Evolutionary conservation across 2,797 vertebrate genomes (phyloP).

Genomic region (Paedocypris micromegethes): DNA sequence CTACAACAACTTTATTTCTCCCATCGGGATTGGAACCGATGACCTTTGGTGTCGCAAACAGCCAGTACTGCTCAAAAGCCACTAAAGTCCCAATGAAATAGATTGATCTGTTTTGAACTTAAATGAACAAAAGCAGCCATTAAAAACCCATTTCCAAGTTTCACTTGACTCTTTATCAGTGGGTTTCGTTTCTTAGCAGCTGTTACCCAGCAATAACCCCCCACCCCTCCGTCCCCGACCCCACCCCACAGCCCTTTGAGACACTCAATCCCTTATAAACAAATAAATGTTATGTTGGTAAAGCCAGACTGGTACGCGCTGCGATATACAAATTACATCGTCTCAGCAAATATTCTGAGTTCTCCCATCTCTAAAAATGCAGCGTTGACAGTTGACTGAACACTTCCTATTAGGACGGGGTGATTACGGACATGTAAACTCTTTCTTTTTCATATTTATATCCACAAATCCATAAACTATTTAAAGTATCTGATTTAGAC

Average conservation of each 20-base stretch:
- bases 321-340: slow-evolving; percentile 15
- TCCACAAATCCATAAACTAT: too few relatives aligned
- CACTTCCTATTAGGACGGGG: not conserved
- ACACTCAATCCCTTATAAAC: slow-evolving; percentile 28
- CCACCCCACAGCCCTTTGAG: slow-evolving; percentile 17
- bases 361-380: slow-evolving; percentile 11
- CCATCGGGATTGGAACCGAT: too few relatives aligned
- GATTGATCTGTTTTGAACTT: too few relatives aligned
- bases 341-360: not conserved
- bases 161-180: slow-evolving; percentile 33
- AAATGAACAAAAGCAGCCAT: slow-evolving; percentile 3
- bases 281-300: slow-evolving; percentile 27
- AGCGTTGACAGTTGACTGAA: slow-evolving; percentile 20
- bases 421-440: too few relatives aligned
- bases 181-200: slow-evolving; percentile 36
- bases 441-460: not conserved
- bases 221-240: not conserved
- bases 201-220: slow-evolving; percentile 23
- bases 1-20: too few relatives aligned
- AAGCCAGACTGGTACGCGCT: slow-evolving; percentile 13
- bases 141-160: slow-evolving; percentile 25
- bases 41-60: too few relatives aligned
- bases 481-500: too few relatives aligned
- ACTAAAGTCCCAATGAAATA: too few relatives aligned
- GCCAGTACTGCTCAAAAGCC: too few relatives aligned